Base-by-base conservation (phyloP, 2,888 invertebrate species). In the Sphinx pinastri region DNA sequence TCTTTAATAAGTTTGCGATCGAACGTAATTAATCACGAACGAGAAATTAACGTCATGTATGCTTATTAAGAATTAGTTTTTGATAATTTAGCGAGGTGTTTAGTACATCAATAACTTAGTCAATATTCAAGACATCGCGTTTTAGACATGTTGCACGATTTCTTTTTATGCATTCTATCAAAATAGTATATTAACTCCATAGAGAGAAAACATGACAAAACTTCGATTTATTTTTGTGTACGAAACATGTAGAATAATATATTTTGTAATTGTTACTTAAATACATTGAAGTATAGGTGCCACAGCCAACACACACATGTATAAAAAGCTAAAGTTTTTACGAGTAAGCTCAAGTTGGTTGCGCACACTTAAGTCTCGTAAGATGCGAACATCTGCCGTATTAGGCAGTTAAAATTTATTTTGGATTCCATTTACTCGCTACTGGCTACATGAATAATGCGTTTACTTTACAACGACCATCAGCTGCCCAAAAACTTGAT, bases 1-100 rank as follows among this genome's bases (percentile, higher is more conserved):
- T 68, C 68, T 76, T 76, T 73, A 76, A 80, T 78, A 75, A 73
- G 74, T 70, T 72, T 77, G 72, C 79, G 78, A 79, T 79, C 76
- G 77, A 77, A 71, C 70, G 68, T 76, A 75, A 80, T 77, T 74
- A 72, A 47, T 57, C 71, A 68, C 69, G 75, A 60, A 75, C 71
- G 63, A 71, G 69, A 59, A 76, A 72, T 69, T 74, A 54, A 71
- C 69, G 72, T 83, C 79, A 79, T 71, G 49, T 49, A 55, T 77
- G 82, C 82, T 69, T 67, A 51, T 45, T 71, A 68, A 38, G 69
- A 70, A 72, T 68, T 60, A 6, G 14, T 68, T 54, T 51, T 68
- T 58, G n/a, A 7, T 14, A 52, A 51, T 60, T 49, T n/a, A 38
- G 70, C 69, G 71, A 60, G 67, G 70, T 47, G 52, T 59, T 59